A percentile compares a stretch with the other conserved stretches of the same genome.
Conservation (phyloP, 2,888 invertebrate species). For the Calliopum simillimum region DNA sequence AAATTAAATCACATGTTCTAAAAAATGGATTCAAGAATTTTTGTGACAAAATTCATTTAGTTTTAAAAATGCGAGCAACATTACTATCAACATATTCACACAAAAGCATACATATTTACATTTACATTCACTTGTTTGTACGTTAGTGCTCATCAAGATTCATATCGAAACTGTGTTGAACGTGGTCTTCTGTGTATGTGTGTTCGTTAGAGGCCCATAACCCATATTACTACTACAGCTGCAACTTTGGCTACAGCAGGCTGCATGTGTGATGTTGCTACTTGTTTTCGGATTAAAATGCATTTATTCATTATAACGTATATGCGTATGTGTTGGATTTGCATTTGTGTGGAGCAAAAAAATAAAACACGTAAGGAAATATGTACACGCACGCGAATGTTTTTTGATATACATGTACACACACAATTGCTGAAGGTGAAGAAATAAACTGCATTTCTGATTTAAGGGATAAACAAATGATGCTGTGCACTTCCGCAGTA, state of each 20-base stretch:
- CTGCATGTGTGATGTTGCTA: constrained; percentile 53
- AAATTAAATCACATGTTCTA: too few species aligned
- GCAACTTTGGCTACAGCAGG: not conserved
- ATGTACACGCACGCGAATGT: not conserved
- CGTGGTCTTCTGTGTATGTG: not conserved
- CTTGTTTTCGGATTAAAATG: constrained; percentile 59
- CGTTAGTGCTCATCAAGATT: too few species aligned
- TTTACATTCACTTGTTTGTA: too few species aligned
- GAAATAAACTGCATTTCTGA: too few species aligned
- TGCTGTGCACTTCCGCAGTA: too few species aligned
- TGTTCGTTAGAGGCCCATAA: not conserved
- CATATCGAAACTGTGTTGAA: too few species aligned
- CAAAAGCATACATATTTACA: too few species aligned
- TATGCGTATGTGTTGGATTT: constrained; percentile 5
- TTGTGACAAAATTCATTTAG: not conserved
- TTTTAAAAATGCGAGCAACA: not conserved
- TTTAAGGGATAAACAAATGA: too few species aligned
- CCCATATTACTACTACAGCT: not conserved
- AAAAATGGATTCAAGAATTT: too few species aligned
- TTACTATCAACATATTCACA: not conserved
- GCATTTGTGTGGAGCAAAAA: not conserved
- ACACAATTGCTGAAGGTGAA: not conserved
- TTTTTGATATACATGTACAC: not conserved
- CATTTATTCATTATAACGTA: constrained; percentile 58
- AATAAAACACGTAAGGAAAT: not conserved